These are phyloP conservation scores for Himalopsyche japonica DNA, from an alignment of 2,888 invertebrate species.

Conservation along the genomic window DNA sequence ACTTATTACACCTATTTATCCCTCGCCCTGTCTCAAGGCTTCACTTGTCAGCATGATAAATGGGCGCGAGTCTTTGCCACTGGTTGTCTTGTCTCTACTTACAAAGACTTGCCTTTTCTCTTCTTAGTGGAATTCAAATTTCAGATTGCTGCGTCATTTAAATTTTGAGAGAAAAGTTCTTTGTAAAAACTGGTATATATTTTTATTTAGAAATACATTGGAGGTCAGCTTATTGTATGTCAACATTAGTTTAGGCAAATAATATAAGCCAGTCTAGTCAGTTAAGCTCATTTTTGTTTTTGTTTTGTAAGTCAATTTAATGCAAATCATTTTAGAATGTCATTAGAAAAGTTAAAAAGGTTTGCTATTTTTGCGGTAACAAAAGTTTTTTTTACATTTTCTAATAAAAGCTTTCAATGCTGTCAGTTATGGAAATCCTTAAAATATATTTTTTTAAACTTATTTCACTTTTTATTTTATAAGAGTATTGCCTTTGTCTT, in stretches of 20 bases:
- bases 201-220: not conserved
- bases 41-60: not conserved
- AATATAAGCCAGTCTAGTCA: not conserved
- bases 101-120: not conserved
- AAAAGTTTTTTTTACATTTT: too few relatives aligned
- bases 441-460: too few relatives aligned
- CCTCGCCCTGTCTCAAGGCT: not conserved
- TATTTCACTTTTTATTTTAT: too few relatives aligned
- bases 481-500: too few relatives aligned
- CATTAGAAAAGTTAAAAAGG: not conserved
- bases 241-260: not conserved
- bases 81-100: not conserved
- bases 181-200: not conserved
- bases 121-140: not conserved
- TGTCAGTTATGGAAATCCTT: too few relatives aligned
- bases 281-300: not conserved
- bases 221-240: not conserved
- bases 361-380: not conserved
- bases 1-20: not conserved
- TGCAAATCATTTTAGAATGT: not conserved
- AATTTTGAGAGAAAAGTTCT: not conserved
- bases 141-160: not conserved
- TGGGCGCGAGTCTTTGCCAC: not conserved
- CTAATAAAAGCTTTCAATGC: too few relatives aligned
- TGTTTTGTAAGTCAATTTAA: not conserved